Evolutionary conservation across 2,113 vertebrate species (phyloP), one percentile per base, ranked within the genome.

Genomic region (Vulpes lagopus): DNA sequence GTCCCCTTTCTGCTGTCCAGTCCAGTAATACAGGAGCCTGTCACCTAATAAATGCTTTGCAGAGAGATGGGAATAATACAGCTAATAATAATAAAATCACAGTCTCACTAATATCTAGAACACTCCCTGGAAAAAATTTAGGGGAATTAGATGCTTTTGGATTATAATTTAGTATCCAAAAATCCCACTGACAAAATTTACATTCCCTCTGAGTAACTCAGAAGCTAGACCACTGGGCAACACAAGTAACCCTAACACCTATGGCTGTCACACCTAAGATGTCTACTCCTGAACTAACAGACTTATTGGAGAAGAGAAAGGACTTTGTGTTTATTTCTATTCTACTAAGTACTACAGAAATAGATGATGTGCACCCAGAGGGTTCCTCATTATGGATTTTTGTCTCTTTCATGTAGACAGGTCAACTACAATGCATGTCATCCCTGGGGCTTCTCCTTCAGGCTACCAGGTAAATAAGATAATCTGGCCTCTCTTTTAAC

Each of bases 281-380:
- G 16, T 16, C 65, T 88, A 96, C 91, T 74, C 80, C 83, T 73
- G 43, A 92, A 62, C 80, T 76, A 59, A 95, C 35, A 92, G 25
- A 59, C 25, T 64, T 76, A 38, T 0, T 74, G 11, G 71, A 95
- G 67, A 80, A 71, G 53, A 93, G 9, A 93, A 93, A 93, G 78
- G 89, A 57, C 53, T 57, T 79, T 25, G 23, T 10, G 4, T 43
- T 93, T 64, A 78, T 11, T 82, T 94, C 76, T 95, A 91, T 71
- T 95, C 73, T 98, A 65, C 25, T 71, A 93, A 83, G 89, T 25
- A 97, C 73, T 95, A 96, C 88, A 97, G 93, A 89, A 93, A 67
- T 4, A 87, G 57, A 35, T 51, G 49, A n/a, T 12, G n/a, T 55
- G 62, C 17, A 57, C 55, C 27, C 64, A 76, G 43, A 67, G 5